These are phyloP conservation scores for Sander vitreus DNA, from an alignment of 2,113 vertebrate genomes.

Conservation along the genomic window DNA sequence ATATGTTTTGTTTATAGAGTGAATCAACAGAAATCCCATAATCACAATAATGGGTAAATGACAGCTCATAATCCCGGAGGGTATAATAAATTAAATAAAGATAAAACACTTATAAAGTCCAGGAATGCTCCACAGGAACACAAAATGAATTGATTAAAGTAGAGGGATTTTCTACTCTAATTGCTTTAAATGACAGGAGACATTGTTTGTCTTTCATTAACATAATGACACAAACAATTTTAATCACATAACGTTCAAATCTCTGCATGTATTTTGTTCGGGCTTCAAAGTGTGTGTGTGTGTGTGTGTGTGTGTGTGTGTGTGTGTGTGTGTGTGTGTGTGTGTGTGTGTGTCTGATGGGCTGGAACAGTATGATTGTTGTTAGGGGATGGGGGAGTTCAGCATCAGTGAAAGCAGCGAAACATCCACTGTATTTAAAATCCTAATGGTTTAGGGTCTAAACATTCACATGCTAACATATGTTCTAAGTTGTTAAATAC, in stretches of 20 bases:
- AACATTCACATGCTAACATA: constrained; percentile 14
- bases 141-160: constrained; percentile 64
- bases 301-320: constrained; percentile 10
- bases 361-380: neutral
- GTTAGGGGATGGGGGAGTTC: neutral
- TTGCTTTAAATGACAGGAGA: constrained; percentile 69
- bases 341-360: neutral
- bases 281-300: constrained; percentile 25
- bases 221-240: constrained; percentile 71
- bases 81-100: constrained; percentile 45
- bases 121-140: constrained; percentile 36
- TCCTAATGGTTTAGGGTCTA: constrained; percentile 20
- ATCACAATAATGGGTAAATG: constrained; percentile 21
- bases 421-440: constrained; percentile 51
- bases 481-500: constrained; percentile 33
- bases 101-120: constrained; percentile 55
- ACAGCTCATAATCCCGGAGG: constrained; percentile 29
- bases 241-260: constrained; percentile 65
- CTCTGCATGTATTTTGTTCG: constrained; percentile 3
- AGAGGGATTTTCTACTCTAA: constrained; percentile 65
- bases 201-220: constrained; percentile 65
- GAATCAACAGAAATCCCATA: constrained; percentile 8
- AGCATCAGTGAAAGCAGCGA: constrained; percentile 11
- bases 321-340: neutral
- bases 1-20: constrained; percentile 29